Conservation (phyloP, 2,888 invertebrate genomes). For the Dorcus hopei region DNA sequence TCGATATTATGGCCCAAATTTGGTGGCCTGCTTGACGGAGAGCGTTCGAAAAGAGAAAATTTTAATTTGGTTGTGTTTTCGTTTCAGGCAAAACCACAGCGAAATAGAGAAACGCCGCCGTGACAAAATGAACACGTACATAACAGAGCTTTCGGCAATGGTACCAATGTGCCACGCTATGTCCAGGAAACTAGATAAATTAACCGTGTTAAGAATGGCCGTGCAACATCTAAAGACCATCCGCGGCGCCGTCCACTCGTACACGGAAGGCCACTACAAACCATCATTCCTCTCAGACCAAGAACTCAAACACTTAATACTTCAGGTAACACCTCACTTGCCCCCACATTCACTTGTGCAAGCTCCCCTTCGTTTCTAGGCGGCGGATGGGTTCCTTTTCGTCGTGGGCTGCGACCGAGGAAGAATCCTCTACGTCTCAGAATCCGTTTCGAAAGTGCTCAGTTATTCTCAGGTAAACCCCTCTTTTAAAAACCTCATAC, state of each 20-base stretch:
- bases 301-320: slow-evolving; percentile 80
- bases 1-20: too few species aligned
- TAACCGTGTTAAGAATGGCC: slow-evolving; percentile 87
- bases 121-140: slow-evolving; percentile 96
- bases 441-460: slow-evolving; percentile 78
- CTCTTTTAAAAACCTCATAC: not conserved
- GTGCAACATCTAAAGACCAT: slow-evolving; percentile 87
- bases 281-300: slow-evolving; percentile 82
- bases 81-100: slow-evolving; percentile 88
- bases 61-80: not conserved
- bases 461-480: slow-evolving; percentile 75
- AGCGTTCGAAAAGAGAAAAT: too few species aligned
- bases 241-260: slow-evolving; percentile 67
- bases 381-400: slow-evolving; percentile 86
- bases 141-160: slow-evolving; percentile 83
- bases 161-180: slow-evolving; percentile 93
- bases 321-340: slow-evolving; percentile 55
- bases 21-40: too few species aligned
- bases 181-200: slow-evolving; percentile 89
- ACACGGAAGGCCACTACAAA: slow-evolving; percentile 73
- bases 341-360: not conserved
- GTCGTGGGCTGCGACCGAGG: slow-evolving; percentile 93
- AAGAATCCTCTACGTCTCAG: slow-evolving; percentile 83
- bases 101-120: slow-evolving; percentile 92
- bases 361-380: slow-evolving; percentile 50